A percentile compares a stretch with the other conserved stretches of the same genome.
These are phyloP conservation scores for Diabrotica virgifera DNA, from an alignment of 1,140 invertebrate species.

Conservation along the genomic window DNA sequence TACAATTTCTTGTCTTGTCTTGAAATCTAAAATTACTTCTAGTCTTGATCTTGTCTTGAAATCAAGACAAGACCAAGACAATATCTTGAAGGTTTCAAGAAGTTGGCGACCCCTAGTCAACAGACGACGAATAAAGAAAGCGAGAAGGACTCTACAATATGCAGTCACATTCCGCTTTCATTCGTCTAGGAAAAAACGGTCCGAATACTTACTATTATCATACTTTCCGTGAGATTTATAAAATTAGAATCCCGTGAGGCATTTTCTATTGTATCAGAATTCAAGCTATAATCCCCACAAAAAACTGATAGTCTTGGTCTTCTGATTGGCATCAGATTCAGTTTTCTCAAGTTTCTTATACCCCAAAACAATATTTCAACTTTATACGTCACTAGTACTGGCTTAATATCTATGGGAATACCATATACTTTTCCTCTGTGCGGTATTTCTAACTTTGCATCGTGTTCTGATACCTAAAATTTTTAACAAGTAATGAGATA, in stretches of 20 bases:
- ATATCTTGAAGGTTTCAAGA: too few relatives aligned
- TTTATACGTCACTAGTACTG: slow-evolving; percentile 43
- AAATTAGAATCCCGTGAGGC: slow-evolving; percentile 52
- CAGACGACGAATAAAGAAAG: too few relatives aligned
- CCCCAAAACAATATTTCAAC: slow-evolving; percentile 66
- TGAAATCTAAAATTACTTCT: too few relatives aligned
- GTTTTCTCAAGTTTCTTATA: slow-evolving; percentile 54
- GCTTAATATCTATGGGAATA: slow-evolving; percentile 54
- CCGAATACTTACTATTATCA: not conserved
- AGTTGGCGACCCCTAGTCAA: too few relatives aligned
- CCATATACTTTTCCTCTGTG: slow-evolving; percentile 31
- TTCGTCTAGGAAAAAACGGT: too few relatives aligned
- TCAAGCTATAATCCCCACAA: slow-evolving; percentile 52
- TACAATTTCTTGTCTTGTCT: too few relatives aligned
- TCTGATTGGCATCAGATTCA: slow-evolving; percentile 48
- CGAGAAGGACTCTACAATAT: too few relatives aligned
- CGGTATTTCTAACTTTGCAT: slow-evolving; percentile 13
- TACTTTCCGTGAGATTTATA: slow-evolving; percentile 24
- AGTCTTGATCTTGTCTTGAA: too few relatives aligned
- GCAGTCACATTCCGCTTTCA: too few relatives aligned
- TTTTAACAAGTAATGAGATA: not conserved
- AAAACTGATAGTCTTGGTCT: slow-evolving; percentile 57
- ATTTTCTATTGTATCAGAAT: slow-evolving; percentile 56
- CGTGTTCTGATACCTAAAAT: not conserved
- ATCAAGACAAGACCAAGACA: too few relatives aligned